A percentile compares a stretch with the other conserved stretches of the same genome.
Evolutionary conservation across 2,113 vertebrate genomes (phyloP).

Genomic region (Cyprinodon tularosa): DNA sequence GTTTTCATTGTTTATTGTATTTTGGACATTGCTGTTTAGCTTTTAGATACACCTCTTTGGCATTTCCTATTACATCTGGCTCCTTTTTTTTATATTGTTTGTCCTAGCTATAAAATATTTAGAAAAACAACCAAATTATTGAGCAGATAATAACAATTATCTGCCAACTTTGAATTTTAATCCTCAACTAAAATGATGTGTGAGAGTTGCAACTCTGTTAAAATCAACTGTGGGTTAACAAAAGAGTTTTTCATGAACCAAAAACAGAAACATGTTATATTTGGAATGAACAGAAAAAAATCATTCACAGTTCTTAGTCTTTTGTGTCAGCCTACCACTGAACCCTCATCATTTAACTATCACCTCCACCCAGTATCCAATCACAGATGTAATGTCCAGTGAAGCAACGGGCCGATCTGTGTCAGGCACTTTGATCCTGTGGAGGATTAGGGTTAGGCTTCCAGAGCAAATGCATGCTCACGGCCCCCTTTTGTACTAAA

Average conservation of each 20-base stretch:
- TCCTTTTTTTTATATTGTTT: too few relatives aligned
- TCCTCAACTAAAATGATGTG: neutral
- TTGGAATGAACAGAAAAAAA: slow-evolving; percentile 46
- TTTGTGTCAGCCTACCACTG: slow-evolving; percentile 39
- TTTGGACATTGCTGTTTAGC: neutral
- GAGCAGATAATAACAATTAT: too few relatives aligned
- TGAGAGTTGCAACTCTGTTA: slow-evolving; percentile 6
- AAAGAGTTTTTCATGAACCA: slow-evolving; percentile 9
- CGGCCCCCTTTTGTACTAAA: slow-evolving; percentile 19
- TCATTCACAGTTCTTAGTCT: slow-evolving; percentile 51
- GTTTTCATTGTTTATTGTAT: neutral
- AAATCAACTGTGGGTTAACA: neutral
- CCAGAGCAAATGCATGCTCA: neutral
- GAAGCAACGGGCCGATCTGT: slow-evolving; percentile 38
- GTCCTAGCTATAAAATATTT: too few relatives aligned
- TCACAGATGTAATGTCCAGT: slow-evolving; percentile 51
- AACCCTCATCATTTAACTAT: slow-evolving; percentile 60
- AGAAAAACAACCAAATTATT: too few relatives aligned
- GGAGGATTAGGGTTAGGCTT: slow-evolving; percentile 7
- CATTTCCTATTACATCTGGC: too few relatives aligned
- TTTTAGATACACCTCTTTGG: too few relatives aligned
- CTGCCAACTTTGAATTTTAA: neutral
- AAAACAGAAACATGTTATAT: slow-evolving; percentile 37
- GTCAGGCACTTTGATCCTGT: slow-evolving; percentile 13
- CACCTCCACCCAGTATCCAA: slow-evolving; percentile 49